phyloP scores from a whole-genome alignment of 1,140 invertebrate species.

The Danaus melanippus region DNA sequence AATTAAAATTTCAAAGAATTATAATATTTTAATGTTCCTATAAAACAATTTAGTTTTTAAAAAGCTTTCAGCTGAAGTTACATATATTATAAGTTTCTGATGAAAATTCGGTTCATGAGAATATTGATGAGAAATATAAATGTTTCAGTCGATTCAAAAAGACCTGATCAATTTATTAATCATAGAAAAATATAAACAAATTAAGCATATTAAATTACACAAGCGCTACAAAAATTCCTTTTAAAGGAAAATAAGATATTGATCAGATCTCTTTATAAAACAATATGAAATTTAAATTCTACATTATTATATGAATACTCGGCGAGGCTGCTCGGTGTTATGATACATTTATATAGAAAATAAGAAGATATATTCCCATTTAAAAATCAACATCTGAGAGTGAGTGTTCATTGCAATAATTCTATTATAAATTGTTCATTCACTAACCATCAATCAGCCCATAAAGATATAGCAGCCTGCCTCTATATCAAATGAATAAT shows the following conservation, averaged over 20 bases:
- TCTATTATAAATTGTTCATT: no score
- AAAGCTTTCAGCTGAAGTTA: no score
- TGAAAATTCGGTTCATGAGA: no score
- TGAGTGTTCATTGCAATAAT: no score
- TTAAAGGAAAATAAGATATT: slow-evolving; percentile 37
- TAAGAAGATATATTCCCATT: neutral
- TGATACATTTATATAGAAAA: neutral
- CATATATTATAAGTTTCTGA: no score
- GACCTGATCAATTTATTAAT: slow-evolving; percentile 36
- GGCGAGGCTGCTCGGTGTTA: slow-evolving; percentile 5
- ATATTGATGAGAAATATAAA: neutral
- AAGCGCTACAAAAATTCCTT: slow-evolving; percentile 29
- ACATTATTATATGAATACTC: slow-evolving; percentile 5
- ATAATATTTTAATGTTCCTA: no score
- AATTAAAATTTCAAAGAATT: no score
- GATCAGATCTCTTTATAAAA: slow-evolving; percentile 35
- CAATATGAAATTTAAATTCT: slow-evolving; percentile 12
- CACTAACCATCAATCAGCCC: no score
- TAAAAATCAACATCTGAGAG: no score
- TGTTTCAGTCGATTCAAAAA: slow-evolving; percentile 22
- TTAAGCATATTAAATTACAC: slow-evolving; percentile 21
- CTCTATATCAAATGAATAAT: no score
- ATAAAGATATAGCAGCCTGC: no score
- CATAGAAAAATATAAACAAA: slow-evolving; percentile 23
- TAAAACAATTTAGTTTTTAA: no score